Conservation (phyloP, 1,140 invertebrate genomes). For the Adoxophyes honmai region DNA sequence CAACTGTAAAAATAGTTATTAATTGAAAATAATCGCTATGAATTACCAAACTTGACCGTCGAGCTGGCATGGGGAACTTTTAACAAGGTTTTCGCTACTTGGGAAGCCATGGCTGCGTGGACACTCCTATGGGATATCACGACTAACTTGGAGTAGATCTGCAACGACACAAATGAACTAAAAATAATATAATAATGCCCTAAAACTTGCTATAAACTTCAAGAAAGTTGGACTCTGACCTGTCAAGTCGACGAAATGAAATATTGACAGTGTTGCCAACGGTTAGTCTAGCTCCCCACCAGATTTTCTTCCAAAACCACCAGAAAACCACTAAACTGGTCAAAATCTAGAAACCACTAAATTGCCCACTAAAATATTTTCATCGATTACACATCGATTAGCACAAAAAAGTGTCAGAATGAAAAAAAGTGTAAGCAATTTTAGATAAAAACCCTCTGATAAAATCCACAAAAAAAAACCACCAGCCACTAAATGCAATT, state of each 20-base stretch:
- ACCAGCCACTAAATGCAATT: too few relatives aligned
- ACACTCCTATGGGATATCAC: conserved; percentile 21
- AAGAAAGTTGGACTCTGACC: conserved; percentile 70
- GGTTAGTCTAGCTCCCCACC: too few relatives aligned
- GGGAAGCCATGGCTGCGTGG: conserved; percentile 52
- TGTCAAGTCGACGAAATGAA: conserved; percentile 27
- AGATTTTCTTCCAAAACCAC: too few relatives aligned
- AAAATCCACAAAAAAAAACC: too few relatives aligned
- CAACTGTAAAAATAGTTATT: not conserved
- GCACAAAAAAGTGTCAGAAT: too few relatives aligned
- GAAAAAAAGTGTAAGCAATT: too few relatives aligned
- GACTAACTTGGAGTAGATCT: conserved; percentile 23
- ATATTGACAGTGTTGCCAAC: not conserved
- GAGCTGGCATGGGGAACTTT: conserved; percentile 49
- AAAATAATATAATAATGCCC: conserved; percentile 24
- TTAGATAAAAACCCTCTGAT: too few relatives aligned
- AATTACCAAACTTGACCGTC: conserved; percentile 62
- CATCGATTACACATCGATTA: too few relatives aligned
- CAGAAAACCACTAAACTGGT: too few relatives aligned
- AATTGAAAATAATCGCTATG: conserved; percentile 21
- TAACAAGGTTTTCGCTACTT: conserved; percentile 58
- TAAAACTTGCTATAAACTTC: conserved; percentile 39
- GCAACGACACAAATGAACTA: conserved; percentile 27
- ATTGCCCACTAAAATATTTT: too few relatives aligned
- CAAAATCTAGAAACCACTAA: too few relatives aligned